Evolutionary conservation across 2,888 invertebrate genomes (phyloP).

Genomic region (Pseudolycoriella hygida): DNA sequence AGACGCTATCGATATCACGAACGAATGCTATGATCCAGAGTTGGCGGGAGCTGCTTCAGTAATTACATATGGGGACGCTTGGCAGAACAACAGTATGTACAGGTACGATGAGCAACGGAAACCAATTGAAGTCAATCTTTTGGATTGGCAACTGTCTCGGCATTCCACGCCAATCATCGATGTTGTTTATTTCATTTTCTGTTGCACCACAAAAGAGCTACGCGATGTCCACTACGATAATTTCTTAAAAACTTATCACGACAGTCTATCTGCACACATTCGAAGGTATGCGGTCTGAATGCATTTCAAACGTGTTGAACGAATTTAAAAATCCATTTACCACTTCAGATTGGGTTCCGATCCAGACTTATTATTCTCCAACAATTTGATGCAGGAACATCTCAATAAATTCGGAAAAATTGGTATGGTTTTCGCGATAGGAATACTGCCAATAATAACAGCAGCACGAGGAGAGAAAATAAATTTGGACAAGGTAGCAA

Average conservation of each 20-base stretch:
- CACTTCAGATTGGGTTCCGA: constrained; percentile 10
- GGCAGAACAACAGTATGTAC: constrained; percentile 23
- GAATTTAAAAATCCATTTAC: neutral
- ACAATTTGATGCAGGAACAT: constrained; percentile 15
- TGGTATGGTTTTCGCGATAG: constrained; percentile 12
- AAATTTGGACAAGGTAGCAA: no score
- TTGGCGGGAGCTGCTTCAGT: constrained; percentile 17
- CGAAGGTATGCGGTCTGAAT: constrained; percentile 7
- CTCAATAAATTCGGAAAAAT: constrained; percentile 18
- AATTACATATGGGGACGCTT: constrained; percentile 24
- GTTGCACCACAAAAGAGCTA: constrained; percentile 20
- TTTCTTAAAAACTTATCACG: constrained; percentile 18
- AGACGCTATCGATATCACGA: constrained; percentile 10
- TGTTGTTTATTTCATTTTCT: constrained; percentile 19
- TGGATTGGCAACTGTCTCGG: constrained; percentile 23
- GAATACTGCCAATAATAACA: neutral
- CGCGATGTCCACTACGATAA: constrained; percentile 18
- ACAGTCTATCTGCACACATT: constrained; percentile 14
- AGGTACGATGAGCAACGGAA: constrained; percentile 15
- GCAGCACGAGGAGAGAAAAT: no score
- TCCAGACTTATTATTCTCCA: constrained; percentile 16
- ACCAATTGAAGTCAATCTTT: constrained; percentile 17
- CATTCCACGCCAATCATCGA: constrained; percentile 22
- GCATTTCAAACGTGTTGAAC: neutral
- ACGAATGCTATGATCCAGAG: constrained; percentile 11